These are phyloP conservation scores for Cydia strobilella DNA, from an alignment of 1,140 invertebrate species.

Conservation along the genomic window DNA sequence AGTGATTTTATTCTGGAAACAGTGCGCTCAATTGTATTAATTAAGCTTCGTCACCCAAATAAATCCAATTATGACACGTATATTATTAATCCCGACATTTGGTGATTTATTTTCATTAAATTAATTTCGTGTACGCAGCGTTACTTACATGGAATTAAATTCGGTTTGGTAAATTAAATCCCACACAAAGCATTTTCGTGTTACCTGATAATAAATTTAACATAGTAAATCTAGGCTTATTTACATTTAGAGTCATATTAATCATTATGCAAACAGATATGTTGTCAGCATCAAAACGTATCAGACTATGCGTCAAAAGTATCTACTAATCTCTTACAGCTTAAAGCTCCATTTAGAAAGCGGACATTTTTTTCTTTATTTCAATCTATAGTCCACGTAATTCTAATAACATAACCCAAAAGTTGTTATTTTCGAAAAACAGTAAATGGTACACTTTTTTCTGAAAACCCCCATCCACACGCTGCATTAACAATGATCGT, in stretches of 20 bases:
- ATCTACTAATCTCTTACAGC: too few species aligned
- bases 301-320: too few species aligned
- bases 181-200: too few species aligned
- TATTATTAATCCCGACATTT: neutral
- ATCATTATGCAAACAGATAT: neutral
- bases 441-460: too few species aligned
- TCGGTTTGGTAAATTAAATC: neutral
- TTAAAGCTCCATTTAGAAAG: too few species aligned
- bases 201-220: neutral
- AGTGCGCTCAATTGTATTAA: neutral
- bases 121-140: neutral
- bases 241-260: neutral
- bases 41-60: slow-evolving; percentile 5
- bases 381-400: too few species aligned
- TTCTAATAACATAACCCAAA: too few species aligned
- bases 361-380: too few species aligned
- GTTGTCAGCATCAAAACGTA: too few species aligned
- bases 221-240: neutral
- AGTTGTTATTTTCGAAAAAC: too few species aligned
- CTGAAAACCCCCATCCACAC: too few species aligned
- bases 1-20: neutral
- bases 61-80: slow-evolving; percentile 16
- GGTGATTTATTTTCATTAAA: neutral
- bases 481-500: too few species aligned
- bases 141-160: neutral